Percentiles rank a stretch among this genome's conserved stretches.
Conservation (phyloP, 23 tunicate species). For the Pegea sp. region DNA sequence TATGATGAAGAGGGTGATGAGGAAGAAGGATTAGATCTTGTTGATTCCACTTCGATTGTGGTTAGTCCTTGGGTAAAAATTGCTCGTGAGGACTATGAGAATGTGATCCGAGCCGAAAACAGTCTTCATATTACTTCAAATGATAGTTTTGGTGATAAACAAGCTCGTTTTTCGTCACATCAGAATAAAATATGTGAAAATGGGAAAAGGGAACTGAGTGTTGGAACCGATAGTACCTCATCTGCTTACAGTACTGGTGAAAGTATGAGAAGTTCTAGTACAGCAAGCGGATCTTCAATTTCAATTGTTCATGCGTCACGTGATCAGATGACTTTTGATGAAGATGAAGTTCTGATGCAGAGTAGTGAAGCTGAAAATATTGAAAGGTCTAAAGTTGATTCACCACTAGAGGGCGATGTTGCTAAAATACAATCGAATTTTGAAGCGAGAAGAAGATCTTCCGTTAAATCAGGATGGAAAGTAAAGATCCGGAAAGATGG, state of each 20-base stretch:
- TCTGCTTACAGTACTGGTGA: constrained; percentile 63
- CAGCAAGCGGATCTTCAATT: constrained; percentile 8
- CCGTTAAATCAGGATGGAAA: constrained; percentile 18
- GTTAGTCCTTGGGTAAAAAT: constrained; percentile 52
- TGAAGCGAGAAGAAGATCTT: constrained; percentile 4
- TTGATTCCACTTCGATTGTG: neutral
- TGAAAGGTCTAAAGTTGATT: neutral
- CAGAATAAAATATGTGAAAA: too few species aligned
- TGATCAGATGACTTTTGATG: too few species aligned
- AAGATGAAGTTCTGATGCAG: constrained; percentile 3
- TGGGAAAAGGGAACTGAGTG: too few species aligned
- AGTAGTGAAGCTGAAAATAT: constrained; percentile 5
- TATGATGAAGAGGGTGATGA: too few species aligned
- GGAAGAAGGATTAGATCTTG: too few species aligned
- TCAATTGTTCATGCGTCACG: neutral
- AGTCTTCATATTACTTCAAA: neutral
- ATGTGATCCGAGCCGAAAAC: constrained; percentile 17
- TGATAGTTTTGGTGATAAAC: constrained; percentile 2
- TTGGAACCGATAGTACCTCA: constrained; percentile 32
- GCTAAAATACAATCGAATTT: neutral
- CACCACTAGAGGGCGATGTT: constrained; percentile 1
- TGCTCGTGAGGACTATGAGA: constrained; percentile 35
- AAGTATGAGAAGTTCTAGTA: constrained; percentile 32
- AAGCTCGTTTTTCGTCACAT: constrained; percentile 3
- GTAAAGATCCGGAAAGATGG: constrained; percentile 37